Evolutionary conservation across 2,888 invertebrate species (phyloP), one percentile per base, ranked within the genome.

Genomic region (Stegana nigrithorax): DNA sequence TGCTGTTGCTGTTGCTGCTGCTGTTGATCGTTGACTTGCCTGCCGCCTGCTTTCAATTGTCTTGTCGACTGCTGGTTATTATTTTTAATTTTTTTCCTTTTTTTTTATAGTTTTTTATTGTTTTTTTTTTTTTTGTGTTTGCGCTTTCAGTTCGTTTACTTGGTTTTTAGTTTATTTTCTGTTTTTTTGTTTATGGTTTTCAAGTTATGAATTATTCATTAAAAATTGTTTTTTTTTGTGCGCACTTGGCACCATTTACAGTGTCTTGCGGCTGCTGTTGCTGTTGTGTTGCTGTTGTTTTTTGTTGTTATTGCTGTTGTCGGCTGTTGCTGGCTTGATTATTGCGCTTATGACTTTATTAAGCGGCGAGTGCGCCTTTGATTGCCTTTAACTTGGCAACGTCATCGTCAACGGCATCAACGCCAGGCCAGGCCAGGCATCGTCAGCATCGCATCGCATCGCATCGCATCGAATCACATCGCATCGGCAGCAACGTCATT

Each of bases 291-390:
- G 64, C 60, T 64, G 68, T 67, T 59, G 67, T 60, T 67, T 64
- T 67, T 67, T 64, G 64, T 67, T 67, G 67, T 68, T 67, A 64
- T 67, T 67, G 68, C 67, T 64, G 64, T 64, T 60, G 59, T 44
- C n/a, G 55, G 66, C 53, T 64, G 60, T 64, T 67, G 67, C 68
- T 64, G 32, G n/a, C 23, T 10, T 29, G 39, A 45, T 36, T 53
- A 51, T 19, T 27, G 55, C 56, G 21, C 29, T 45, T 26, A 76
- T 76, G 78, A 69, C 75, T 76, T 77, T 75, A 76, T 76, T 77
- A 76, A 77, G 23, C 69, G 64, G 14, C 2, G n/a, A 14, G 39
- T 39, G 39, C 10, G 39, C 39, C 5, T 39, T 39, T 39, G 39
- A 17, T 44, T 44, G 44, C 12, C 36, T 36, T 36, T 36, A n/a